A percentile compares a stretch with the other conserved stretches of the same genome.
Evolutionary conservation across 37 sponge, comb jelly and placozoan species (phyloP).

Genomic region (Agelas oroides): DNA sequence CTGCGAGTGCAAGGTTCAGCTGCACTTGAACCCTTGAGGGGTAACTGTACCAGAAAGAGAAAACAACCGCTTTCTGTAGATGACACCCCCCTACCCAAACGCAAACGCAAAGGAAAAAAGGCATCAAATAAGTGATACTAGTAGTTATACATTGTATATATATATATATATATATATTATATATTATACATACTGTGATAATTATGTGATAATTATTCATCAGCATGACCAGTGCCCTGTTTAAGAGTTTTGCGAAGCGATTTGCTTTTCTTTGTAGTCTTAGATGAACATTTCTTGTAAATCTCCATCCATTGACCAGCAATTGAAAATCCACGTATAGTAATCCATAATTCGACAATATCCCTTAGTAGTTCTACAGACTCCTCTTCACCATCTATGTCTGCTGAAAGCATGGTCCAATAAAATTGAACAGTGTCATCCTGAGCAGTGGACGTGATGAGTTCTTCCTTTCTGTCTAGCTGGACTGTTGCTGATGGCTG

Average conservation of each 20-base stretch:
- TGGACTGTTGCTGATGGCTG: no score
- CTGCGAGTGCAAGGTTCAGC: slow-evolving; percentile 35
- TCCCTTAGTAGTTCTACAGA: slow-evolving; percentile 17
- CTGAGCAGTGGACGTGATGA: not conserved
- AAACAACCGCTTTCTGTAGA: not conserved
- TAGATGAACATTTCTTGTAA: slow-evolving; percentile 1
- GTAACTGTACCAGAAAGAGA: slow-evolving; percentile 30
- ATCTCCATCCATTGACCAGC: slow-evolving; percentile 17
- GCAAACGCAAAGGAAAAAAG: not conserved
- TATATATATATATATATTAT: no score
- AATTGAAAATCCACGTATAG: no score
- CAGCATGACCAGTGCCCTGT: no score
- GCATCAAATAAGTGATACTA: no score
- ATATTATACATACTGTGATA: no score
- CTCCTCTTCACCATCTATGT: not conserved
- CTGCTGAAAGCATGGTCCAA: slow-evolving; percentile 26
- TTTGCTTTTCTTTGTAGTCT: slow-evolving; percentile 11
- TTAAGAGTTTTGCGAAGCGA: slow-evolving; percentile 8
- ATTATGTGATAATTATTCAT: no score
- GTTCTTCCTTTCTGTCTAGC: not conserved
- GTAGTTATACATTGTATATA: no score
- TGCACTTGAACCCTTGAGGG: slow-evolving; percentile 33
- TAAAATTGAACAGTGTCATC: slow-evolving; percentile 16
- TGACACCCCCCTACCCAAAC: slow-evolving; percentile 24
- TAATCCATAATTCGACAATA: slow-evolving; percentile 41